Base-by-base conservation (phyloP, 2,113 vertebrate genomes). In the Ariopsis seemanni region DNA sequence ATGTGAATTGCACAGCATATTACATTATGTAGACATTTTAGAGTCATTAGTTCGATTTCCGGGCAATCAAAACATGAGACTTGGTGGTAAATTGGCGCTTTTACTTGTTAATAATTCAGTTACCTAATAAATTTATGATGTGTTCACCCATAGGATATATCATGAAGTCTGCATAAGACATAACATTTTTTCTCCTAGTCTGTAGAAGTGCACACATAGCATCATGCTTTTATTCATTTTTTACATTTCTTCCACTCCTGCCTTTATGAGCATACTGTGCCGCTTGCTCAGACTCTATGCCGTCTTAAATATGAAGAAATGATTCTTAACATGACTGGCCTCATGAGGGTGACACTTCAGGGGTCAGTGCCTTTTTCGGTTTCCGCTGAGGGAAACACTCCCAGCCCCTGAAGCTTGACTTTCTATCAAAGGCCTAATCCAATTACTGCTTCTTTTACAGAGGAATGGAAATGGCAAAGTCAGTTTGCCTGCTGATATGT, bases 381-480 rank as follows among this genome's bases (percentile, higher is more conserved):
- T 89, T 90, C 78, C 90, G 90, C 88, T 91, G 91, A 89, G 69
- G 63, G 90, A 92, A 92, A 93, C 88, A 87, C 89, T 85, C 91
- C 92, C 92, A 93, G 83, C 90, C 92, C 89, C 94, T 92, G 89
- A 94, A 95, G 93, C 93, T 89, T 93, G 92, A 93, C 93, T 94
- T 95, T 92, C 93, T 94, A 67, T 89, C 91, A 77, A 89, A 92
- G 91, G 83, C 82, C 80, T 93, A 94, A 94, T 92, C 94, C 93
- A 95, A 95, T 95, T 94, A 95, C 89, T 48, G 88, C 25, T 84
- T 72, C 91, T 92, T 91, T 84, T 82, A 91, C 53, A 86, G 86
- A 91, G 88, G 91, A 95, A 94, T 90, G 89, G 80, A 92, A 94
- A 94, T 93, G 90, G 91, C 91, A 89, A 87, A 90, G 90, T 85